Evolutionary conservation across 2,797 vertebrate genomes (phyloP).

Genomic region (Pyrocephalus nanus): DNA sequence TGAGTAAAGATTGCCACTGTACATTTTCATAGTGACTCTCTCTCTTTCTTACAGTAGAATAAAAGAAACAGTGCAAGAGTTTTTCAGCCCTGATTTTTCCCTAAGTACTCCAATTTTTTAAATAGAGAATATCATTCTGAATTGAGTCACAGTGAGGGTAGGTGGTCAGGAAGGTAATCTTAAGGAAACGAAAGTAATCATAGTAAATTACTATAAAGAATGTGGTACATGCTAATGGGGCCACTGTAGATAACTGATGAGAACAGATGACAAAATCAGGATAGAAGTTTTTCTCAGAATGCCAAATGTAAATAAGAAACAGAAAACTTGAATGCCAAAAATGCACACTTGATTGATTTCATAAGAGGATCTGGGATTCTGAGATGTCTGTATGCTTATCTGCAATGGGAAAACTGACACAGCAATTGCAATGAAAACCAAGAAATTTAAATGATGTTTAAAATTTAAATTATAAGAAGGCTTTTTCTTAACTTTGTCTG

Average conservation of each 20-base stretch:
- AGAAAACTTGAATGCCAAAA: neutral
- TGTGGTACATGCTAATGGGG: neutral
- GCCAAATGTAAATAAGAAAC: neutral
- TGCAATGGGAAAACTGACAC: neutral
- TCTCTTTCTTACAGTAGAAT: neutral
- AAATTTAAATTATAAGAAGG: neutral
- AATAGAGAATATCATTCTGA: neutral
- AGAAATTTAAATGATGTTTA: neutral
- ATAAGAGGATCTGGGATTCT: neutral
- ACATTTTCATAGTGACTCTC: neutral
- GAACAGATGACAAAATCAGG: neutral
- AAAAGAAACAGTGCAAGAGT: neutral
- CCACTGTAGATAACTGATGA: neutral
- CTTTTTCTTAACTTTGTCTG: neutral
- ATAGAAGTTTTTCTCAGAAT: neutral
- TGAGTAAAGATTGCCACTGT: neutral
- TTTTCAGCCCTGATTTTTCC: neutral
- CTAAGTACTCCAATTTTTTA: neutral
- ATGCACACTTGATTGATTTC: neutral
- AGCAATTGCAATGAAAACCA: neutral
- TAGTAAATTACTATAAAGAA: neutral
- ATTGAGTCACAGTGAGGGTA: neutral
- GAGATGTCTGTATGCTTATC: neutral
- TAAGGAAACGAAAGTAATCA: neutral
- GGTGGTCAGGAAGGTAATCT: neutral